Conservation (phyloP, 1,140 invertebrate species). For the Monomorium pharaonis region DNA sequence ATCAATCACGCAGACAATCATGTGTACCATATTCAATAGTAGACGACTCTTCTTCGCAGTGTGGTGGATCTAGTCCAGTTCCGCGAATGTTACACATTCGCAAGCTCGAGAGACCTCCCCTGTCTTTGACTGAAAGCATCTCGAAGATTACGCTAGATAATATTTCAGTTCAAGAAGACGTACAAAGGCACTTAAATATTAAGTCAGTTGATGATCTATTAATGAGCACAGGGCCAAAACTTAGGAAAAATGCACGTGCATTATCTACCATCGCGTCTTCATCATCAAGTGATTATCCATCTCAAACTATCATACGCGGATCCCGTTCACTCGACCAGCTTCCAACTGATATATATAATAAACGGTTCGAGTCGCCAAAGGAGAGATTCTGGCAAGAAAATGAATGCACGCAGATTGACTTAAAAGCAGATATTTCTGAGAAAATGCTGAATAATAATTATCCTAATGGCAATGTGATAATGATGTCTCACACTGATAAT, state of each 20-base stretch:
- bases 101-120: constrained; percentile 76
- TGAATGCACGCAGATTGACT: constrained; percentile 79
- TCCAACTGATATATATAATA: constrained; percentile 73
- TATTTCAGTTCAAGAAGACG: constrained; percentile 80
- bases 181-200: constrained; percentile 78
- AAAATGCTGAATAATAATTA: constrained; percentile 86
- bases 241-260: constrained; percentile 79
- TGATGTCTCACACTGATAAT: constrained; percentile 72
- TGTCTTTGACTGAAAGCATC: constrained; percentile 78
- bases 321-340: constrained; percentile 85
- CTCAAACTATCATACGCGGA: constrained; percentile 81
- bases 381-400: constrained; percentile 77
- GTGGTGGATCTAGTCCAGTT: constrained; percentile 77
- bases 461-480: constrained; percentile 86
- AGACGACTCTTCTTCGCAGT: constrained; percentile 78
- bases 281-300: constrained; percentile 84
- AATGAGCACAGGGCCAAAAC: constrained; percentile 71
- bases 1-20: constrained; percentile 86
- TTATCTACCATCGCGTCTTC: constrained; percentile 86
- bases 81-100: constrained; percentile 71
- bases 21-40: constrained; percentile 82
- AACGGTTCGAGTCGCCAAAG: constrained; percentile 55
- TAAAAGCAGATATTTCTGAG: constrained; percentile 82
- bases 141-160: constrained; percentile 85
- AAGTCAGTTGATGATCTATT: constrained; percentile 82